phyloP scores from a whole-genome alignment of 2,113 vertebrate species.

The Microcebus ravelobensis region DNA sequence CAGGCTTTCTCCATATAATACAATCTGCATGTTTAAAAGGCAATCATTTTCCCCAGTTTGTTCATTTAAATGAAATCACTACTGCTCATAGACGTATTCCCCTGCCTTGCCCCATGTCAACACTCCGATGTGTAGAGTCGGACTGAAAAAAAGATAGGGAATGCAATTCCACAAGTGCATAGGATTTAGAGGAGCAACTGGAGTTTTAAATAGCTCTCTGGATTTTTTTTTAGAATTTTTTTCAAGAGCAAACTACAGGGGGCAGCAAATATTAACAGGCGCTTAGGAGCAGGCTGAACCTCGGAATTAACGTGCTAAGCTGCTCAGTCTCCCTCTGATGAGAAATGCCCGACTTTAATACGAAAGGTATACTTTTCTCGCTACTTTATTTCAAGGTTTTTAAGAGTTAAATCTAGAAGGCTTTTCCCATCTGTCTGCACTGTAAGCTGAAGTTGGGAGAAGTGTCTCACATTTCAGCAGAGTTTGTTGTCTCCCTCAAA shows the following conservation, averaged over 20 bases:
- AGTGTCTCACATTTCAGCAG: neutral
- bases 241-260: conserved; percentile 85
- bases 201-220: conserved; percentile 62
- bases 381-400: neutral
- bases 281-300: conserved; percentile 11
- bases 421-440: neutral
- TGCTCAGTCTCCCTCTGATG: neutral
- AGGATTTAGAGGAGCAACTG: conserved; percentile 58
- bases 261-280: conserved; percentile 88
- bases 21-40: conserved; percentile 58
- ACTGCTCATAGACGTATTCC: neutral
- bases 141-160: conserved; percentile 39
- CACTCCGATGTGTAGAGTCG: neutral
- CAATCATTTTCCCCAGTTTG: conserved; percentile 30
- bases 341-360: conserved; percentile 30
- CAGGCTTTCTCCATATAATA: conserved; percentile 53
- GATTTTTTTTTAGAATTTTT: conserved; percentile 58
- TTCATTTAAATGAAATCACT: conserved; percentile 51
- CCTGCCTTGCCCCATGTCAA: neutral
- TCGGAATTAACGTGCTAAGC: neutral
- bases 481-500: conserved; percentile 31
- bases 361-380: neutral
- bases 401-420: neutral
- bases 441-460: neutral
- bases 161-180: conserved; percentile 37